Conservation (phyloP, 2,113 vertebrate genomes). For the Paraplagusia blochii region DNA sequence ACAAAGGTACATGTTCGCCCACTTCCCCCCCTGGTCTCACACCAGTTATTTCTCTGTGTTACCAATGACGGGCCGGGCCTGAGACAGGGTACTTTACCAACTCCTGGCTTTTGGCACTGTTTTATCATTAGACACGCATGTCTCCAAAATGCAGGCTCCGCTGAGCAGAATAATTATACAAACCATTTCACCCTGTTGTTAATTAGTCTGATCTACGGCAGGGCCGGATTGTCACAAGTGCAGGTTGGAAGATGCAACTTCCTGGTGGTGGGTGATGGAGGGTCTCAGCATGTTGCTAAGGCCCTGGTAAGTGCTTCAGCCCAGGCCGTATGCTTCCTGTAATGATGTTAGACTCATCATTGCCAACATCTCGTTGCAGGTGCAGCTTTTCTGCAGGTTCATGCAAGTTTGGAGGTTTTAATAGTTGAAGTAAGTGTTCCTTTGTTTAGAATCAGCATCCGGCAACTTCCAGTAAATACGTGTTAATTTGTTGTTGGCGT, state of each 20-base stretch:
- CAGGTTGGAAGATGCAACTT: constrained; percentile 46
- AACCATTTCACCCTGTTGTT: constrained; percentile 63
- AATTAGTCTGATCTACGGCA: constrained; percentile 64
- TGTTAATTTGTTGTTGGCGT: too few species aligned
- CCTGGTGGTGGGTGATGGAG: constrained; percentile 58
- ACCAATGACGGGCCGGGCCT: constrained; percentile 62
- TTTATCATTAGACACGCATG: constrained; percentile 73
- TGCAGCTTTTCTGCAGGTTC: constrained; percentile 38
- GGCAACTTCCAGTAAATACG: too few species aligned
- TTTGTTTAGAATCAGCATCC: too few species aligned
- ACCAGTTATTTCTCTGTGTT: constrained; percentile 55
- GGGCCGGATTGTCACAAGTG: constrained; percentile 35
- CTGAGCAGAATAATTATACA: constrained; percentile 71
- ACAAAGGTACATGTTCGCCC: constrained; percentile 46
- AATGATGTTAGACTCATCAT: constrained; percentile 47
- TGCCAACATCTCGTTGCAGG: constrained; percentile 48
- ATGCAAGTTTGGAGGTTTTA: constrained; percentile 12
- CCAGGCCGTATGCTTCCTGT: constrained; percentile 53
- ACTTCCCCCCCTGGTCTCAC: constrained; percentile 48
- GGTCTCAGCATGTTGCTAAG: constrained; percentile 55
- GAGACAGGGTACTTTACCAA: constrained; percentile 64
- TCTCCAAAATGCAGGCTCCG: constrained; percentile 66
- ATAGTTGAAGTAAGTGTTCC: not conserved
- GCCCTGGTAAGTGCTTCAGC: constrained; percentile 39
- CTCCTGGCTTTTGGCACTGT: constrained; percentile 66